Conservation (phyloP, 2,113 vertebrate species). For the Chloroceryle aenea region DNA sequence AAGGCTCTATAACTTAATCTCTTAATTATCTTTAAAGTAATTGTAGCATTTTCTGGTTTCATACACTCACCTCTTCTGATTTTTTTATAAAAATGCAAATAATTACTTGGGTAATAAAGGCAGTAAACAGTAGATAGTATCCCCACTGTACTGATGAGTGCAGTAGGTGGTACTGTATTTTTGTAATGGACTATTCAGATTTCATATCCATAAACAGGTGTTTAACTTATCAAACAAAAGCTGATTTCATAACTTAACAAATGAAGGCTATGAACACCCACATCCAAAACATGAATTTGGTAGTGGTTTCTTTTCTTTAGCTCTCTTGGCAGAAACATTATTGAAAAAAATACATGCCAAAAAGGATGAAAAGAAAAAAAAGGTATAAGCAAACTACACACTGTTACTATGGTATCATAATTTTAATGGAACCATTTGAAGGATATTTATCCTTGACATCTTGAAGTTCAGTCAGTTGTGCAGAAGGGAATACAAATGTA, state of each 20-base stretch:
- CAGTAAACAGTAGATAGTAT: neutral
- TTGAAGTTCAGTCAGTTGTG: constrained; percentile 68
- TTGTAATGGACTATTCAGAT: neutral
- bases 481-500: constrained; percentile 53
- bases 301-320: neutral
- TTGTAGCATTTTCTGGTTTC: neutral
- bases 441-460: constrained; percentile 72
- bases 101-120: neutral
- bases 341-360: neutral
- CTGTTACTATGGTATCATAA: constrained; percentile 44
- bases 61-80: neutral
- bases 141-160: neutral
- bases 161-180: neutral
- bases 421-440: constrained; percentile 63
- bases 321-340: neutral
- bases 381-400: neutral
- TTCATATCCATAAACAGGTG: neutral
- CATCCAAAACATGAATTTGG: neutral
- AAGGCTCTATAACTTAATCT: neutral
- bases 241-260: neutral
- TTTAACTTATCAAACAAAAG: neutral
- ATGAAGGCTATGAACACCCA: neutral
- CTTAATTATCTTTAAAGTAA: neutral
- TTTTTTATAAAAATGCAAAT: neutral
- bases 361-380: neutral